phyloP scores from a whole-genome alignment of 2,113 vertebrate genomes.

The Ploceus nigricollis region DNA sequence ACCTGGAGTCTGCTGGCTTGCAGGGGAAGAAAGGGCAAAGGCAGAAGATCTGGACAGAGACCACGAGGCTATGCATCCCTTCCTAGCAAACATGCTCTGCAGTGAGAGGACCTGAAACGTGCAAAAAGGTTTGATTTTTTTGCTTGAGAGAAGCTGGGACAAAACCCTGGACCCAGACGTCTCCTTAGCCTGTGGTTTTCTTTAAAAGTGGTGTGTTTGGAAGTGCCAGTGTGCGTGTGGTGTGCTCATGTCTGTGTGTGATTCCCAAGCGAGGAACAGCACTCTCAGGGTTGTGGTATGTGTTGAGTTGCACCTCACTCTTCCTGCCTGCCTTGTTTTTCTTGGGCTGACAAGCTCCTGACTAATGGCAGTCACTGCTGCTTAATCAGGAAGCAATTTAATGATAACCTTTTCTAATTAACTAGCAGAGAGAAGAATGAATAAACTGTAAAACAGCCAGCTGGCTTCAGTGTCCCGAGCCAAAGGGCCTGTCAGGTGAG shows the following conservation, averaged over 20 bases:
- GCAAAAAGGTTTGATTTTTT: not conserved
- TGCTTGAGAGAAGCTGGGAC: not conserved
- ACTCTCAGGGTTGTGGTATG: not conserved
- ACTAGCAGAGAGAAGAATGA: slow-evolving; percentile 8
- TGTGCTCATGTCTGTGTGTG: fast-evolving
- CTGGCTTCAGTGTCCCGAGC: not conserved
- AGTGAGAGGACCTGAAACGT: not conserved
- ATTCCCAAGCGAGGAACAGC: not conserved
- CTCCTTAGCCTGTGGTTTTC: not conserved
- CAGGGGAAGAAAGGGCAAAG: not conserved
- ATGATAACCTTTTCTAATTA: slow-evolving; percentile 62
- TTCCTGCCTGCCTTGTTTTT: slow-evolving; percentile 28
- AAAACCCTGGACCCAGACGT: not conserved
- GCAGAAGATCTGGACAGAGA: not conserved
- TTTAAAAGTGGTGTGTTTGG: not conserved
- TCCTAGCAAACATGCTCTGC: not conserved
- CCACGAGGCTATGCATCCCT: not conserved
- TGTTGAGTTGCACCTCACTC: not conserved
- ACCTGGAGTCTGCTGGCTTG: not conserved
- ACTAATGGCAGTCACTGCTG: slow-evolving; percentile 40
- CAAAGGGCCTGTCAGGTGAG: not conserved
- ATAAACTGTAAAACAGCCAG: slow-evolving; percentile 46
- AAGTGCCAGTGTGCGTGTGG: not conserved
- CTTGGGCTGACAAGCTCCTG: not conserved
- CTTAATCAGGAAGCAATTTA: slow-evolving; percentile 63